Evolutionary conservation across 2,113 vertebrate species (phyloP).

Genomic region (Bubo blakistoni): DNA sequence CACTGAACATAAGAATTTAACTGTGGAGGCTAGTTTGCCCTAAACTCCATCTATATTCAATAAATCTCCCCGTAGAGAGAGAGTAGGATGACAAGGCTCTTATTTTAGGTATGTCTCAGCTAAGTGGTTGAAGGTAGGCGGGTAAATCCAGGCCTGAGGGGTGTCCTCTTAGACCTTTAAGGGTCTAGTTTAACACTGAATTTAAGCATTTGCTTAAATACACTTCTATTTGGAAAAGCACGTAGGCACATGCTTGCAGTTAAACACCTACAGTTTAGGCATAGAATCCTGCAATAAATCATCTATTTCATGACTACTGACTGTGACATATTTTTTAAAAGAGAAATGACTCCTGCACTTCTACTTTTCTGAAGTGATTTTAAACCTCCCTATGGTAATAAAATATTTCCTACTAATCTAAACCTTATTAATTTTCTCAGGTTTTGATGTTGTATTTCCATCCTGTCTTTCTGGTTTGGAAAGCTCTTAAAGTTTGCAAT

Average conservation of each 20-base stretch:
- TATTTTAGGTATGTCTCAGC: background rate
- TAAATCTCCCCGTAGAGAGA: background rate
- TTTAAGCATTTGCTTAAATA: background rate
- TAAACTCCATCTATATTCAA: background rate
- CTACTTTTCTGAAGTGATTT: slow-evolving; percentile 14
- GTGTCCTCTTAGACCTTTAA: background rate
- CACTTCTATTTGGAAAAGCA: background rate
- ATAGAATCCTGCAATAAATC: background rate
- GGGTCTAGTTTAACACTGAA: background rate
- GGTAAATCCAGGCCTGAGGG: background rate
- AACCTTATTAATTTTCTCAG: slow-evolving; percentile 12
- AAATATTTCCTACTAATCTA: slow-evolving; percentile 35
- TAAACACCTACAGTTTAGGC: background rate
- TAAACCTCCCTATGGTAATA: slow-evolving; percentile 5
- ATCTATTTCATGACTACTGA: background rate
- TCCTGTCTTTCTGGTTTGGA: background rate
- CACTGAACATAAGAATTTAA: background rate
- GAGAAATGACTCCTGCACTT: background rate
- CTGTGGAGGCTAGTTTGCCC: background rate
- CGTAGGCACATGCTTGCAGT: background rate
- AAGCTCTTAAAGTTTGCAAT: slow-evolving; percentile 11
- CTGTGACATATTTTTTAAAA: background rate
- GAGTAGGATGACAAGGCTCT: background rate
- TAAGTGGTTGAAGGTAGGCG: background rate
- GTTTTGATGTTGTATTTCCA: background rate